phyloP scores from a whole-genome alignment of 2,797 vertebrate species.

The Cheirogaleus major region DNA sequence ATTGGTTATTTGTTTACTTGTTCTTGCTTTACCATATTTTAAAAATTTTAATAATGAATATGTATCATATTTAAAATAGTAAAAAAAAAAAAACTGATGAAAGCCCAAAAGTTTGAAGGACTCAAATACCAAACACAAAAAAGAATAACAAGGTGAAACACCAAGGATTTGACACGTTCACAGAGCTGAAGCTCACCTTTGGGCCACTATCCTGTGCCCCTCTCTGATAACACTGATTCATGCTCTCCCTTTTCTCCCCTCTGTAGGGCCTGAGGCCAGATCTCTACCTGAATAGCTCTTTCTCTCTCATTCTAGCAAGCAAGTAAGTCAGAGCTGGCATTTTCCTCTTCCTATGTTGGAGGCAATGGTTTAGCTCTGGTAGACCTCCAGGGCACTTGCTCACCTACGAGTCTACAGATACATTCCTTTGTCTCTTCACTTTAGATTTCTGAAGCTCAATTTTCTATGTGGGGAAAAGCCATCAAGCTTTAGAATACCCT shows the following conservation, averaged over 20 bases:
- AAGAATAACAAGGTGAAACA: slow-evolving; percentile 1
- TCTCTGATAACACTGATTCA: neutral
- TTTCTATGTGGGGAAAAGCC: neutral
- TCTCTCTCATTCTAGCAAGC: neutral
- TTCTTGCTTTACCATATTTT: neutral
- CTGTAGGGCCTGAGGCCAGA: neutral
- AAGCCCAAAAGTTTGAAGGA: neutral
- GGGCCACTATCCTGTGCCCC: neutral
- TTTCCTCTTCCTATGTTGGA: neutral
- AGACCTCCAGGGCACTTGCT: neutral
- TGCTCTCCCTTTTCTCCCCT: neutral
- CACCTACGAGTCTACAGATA: neutral
- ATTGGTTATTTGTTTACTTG: neutral
- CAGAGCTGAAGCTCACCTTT: neutral
- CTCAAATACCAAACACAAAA: neutral
- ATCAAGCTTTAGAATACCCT: neutral
- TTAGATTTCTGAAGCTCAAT: neutral
- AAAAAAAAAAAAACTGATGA: neutral
- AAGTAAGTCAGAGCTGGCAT: neutral
- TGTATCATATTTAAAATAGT: neutral
- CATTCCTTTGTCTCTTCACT: neutral
- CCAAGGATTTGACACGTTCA: neutral
- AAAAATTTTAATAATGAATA: neutral
- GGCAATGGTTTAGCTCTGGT: neutral
- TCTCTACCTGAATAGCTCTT: neutral